Base-by-base conservation (phyloP, 2,113 vertebrate species). In the Eulacestoma nigropectus region DNA sequence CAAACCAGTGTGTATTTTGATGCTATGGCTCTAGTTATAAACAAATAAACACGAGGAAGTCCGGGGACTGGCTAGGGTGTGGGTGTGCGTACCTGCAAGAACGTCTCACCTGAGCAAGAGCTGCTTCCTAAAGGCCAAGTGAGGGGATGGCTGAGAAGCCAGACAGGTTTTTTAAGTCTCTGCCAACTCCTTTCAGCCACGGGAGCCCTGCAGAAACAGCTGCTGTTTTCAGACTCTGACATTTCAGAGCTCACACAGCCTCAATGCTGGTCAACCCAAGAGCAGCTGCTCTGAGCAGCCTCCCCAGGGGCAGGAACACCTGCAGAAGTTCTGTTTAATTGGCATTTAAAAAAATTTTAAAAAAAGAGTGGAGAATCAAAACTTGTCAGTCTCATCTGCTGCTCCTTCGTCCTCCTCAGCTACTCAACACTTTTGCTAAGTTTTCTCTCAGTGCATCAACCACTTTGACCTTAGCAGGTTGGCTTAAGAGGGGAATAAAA, bases 381-480 rank as follows among this genome's bases (percentile, higher is more conserved):
- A 23, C 8, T 25, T 88, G 49, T 6, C 67, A 60, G 41, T 7
- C 37, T 73, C 26, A 44, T 11, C 53, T 33, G 44, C 30, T 85
- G 22, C 35, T 78, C 49, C 16, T 83, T 89, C 50, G 29, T 75
- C 32, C 5, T 78, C 35, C 78, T 80, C 62, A 67, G 16, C 44
- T 47, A 10, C 30, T 60, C 0, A 0, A 20, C 30, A 7, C 17
- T 57, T 30, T 20, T 33, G 50, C 17, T 32, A 32, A 64, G 25
- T 63, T 64, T 69, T 25, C 44, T 49, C 13, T 68, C 49, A 3
- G 3, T 15, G n/a, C 25, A 67, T 35, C 33, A 67, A 4, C 2
- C 1, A 0, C 2, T 10, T 25, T 4, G 11, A 7, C 9, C 1
- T 50, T 15, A 44, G 22, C 0, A 11, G n/a, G 13, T 2, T 64